Base-by-base conservation (phyloP, 2,797 vertebrate genomes). In the Lepidocolaptes lacrymiger region DNA sequence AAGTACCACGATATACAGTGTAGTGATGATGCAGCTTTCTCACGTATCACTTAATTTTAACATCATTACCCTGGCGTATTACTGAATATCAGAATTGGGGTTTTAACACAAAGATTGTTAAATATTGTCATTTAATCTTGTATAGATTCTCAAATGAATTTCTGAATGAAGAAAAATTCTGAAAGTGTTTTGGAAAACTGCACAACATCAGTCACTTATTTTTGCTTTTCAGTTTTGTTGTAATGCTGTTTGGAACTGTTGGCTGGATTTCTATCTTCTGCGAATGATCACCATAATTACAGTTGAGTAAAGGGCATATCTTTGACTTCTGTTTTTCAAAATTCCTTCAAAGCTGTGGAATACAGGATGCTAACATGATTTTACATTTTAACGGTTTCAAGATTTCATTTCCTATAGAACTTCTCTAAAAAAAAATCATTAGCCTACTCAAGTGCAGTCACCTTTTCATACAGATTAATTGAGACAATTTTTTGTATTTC, bases 331-430 rank as follows among this genome's bases (percentile, higher is more conserved):
- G 18, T n/a, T 78, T 82, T 83, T 83, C 30, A 78, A 59, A 83
- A 80, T 77, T 84, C 19, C 68, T 96, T 92, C 84, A 39, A 94
- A 95, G 69, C 37, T 48, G 51, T 5, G 8, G 80, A 78, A 21
- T 80, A 89, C 46, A 94, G 10, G 68, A 73, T 85, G 61, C 41
- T 90, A 93, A 92, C 3, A 2, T 58, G 64, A 32, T 83, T 88
- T 92, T 96, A 63, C 73, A 92, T 97, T 95, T 96, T 94, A 95
- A 88, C 82, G 73, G 46, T 92, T 72, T 91, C 36, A 93, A 89
- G 62, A 36, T 37, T 73, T n/a, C 12, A 61, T 72, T 87, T 82
- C 5, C 55, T 54, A 5, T 37, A 51, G 36, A 58, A 56, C 8
- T 51, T 66, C 24, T 37, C 2, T 55, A 41, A 61, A 78, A 90